Conservation (phyloP, 2,888 invertebrate genomes). For the Lasioglossum morio region DNA sequence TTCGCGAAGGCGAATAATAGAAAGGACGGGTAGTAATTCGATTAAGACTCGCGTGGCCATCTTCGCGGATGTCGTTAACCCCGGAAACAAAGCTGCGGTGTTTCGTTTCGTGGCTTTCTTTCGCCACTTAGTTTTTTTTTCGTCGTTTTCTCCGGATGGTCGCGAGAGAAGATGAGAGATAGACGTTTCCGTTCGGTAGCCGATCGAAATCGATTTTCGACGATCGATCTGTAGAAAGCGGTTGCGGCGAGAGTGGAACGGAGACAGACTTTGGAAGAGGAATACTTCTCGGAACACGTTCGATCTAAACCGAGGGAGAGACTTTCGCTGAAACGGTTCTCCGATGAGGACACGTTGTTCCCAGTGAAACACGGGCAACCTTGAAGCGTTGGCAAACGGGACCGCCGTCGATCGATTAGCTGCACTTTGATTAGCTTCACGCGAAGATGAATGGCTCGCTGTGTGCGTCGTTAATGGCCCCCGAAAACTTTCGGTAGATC, state of each 20-base stretch:
- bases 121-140: not conserved
- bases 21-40: not conserved
- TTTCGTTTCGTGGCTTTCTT: slow-evolving; percentile 17
- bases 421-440: not conserved
- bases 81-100: slow-evolving; percentile 47
- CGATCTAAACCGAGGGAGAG: not conserved
- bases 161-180: not conserved
- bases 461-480: not conserved
- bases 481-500: not conserved
- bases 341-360: not conserved
- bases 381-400: not conserved
- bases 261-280: not conserved
- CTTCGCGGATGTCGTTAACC: not conserved
- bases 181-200: not conserved
- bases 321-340: slow-evolving; percentile 3
- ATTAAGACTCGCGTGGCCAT: not conserved
- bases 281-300: slow-evolving; percentile 1
- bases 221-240: not conserved
- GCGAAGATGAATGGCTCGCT: not conserved
- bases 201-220: slow-evolving; percentile 3
- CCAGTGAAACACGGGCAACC: not conserved
- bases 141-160: not conserved
- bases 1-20: not conserved
- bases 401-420: not conserved
- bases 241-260: not conserved